Percentiles rank a stretch among this genome's conserved stretches.
Evolutionary conservation across 30 jellyfish, hydroid and myxozoan species (phyloP).

Genomic region (Mastigias papua): DNA sequence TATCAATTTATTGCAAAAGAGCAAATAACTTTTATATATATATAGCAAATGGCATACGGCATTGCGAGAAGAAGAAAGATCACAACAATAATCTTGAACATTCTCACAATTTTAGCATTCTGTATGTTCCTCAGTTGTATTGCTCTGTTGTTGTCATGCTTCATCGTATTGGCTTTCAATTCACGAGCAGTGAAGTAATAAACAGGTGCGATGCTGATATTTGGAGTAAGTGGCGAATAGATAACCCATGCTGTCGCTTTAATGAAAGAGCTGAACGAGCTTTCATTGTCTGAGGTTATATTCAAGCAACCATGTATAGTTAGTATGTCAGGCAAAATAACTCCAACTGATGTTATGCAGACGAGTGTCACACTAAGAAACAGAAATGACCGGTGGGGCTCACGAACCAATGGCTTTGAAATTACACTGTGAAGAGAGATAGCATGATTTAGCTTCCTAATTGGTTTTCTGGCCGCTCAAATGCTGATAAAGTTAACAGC

Average conservation of each 20-base stretch:
- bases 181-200: conserved; percentile 31
- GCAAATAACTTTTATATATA: neutral
- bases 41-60: conserved; percentile 25
- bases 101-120: conserved; percentile 30
- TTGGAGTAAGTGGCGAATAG: conserved; percentile 1
- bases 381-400: neutral
- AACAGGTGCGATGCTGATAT: neutral
- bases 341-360: neutral
- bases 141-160: conserved; percentile 54
- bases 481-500: no score
- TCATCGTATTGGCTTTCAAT: conserved; percentile 1
- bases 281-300: neutral
- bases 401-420: conserved; percentile 24
- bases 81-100: conserved; percentile 21
- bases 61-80: conserved; percentile 27
- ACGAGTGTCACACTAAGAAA: neutral
- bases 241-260: neutral
- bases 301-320: neutral
- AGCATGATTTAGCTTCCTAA: neutral
- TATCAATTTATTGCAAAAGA: neutral
- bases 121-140: conserved; percentile 31
- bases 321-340: neutral
- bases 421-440: neutral
- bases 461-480: no score
- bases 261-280: neutral